Evolutionary conservation across 1,140 invertebrate species (phyloP).

Genomic region (Acromyrmex charruanus): DNA sequence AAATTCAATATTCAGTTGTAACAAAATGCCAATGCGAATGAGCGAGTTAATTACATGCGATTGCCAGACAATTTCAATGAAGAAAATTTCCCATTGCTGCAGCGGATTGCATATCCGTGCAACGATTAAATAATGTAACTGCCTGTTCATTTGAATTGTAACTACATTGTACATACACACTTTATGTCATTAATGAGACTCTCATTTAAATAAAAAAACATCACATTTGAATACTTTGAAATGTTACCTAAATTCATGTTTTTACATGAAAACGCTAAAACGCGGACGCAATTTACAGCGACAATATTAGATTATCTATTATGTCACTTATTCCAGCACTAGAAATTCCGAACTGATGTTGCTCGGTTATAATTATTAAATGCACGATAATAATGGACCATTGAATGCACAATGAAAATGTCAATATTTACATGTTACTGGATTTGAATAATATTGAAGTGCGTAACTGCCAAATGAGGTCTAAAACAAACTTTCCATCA

Average conservation of each 20-base stretch:
- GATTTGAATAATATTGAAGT: neutral
- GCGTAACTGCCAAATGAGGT: neutral
- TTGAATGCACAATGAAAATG: constrained; percentile 8
- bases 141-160: constrained; percentile 32
- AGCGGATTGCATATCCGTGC: constrained; percentile 25
- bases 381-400: neutral
- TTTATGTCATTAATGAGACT: constrained; percentile 7
- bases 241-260: neutral
- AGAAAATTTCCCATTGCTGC: constrained; percentile 50
- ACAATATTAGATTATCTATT: constrained; percentile 17
- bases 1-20: constrained; percentile 72
- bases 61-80: constrained; percentile 51
- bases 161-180: neutral
- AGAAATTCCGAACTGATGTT: neutral
- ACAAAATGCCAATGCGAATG: constrained; percentile 64
- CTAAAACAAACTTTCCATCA: neutral
- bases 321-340: constrained; percentile 5
- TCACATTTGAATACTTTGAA: neutral
- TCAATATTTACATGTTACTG: neutral
- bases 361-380: constrained; percentile 1
- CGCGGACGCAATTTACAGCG: neutral
- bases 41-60: constrained; percentile 69
- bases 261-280: neutral
- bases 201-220: constrained; percentile 24
- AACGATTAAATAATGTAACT: constrained; percentile 52